phyloP scores from a whole-genome alignment of 1,140 invertebrate species.

The Diorhabda sublineata region DNA sequence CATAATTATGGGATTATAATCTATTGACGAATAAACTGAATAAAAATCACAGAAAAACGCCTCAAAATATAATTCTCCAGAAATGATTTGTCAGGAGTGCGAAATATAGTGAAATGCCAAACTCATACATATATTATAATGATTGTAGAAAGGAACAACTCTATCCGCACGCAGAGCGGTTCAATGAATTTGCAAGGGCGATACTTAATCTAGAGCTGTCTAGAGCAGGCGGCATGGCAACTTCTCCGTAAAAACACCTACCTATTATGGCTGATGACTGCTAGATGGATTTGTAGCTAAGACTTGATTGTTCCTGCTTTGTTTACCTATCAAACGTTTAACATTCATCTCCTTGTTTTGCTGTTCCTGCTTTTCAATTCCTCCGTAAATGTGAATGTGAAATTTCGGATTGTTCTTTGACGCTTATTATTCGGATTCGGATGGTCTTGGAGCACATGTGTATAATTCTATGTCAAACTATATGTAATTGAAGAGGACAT shows the following conservation, averaged over 20 bases:
- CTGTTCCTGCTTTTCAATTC: constrained; percentile 5
- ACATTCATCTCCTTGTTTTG: constrained; percentile 10
- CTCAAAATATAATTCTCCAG: too few species aligned
- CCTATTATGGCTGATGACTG: constrained; percentile 31
- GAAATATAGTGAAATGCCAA: too few species aligned
- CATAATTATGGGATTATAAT: too few species aligned
- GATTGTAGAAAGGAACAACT: too few species aligned
- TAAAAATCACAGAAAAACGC: too few species aligned
- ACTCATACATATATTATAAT: too few species aligned
- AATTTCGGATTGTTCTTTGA: constrained; percentile 4
- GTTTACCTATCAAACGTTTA: constrained; percentile 30
- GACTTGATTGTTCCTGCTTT: constrained; percentile 33
- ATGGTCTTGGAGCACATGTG: not conserved
- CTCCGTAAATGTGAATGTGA: not conserved
- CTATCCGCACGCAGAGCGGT: not conserved
- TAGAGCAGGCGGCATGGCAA: constrained; percentile 20
- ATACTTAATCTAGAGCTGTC: constrained; percentile 33
- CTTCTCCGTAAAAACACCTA: constrained; percentile 30
- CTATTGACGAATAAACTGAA: too few species aligned
- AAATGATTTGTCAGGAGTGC: too few species aligned
- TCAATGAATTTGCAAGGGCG: constrained; percentile 12
- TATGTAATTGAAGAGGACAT: too few species aligned
- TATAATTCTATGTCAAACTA: too few species aligned
- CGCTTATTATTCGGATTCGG: not conserved
- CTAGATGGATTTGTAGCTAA: constrained; percentile 27